Base-by-base conservation (phyloP, 2,888 invertebrate species). In the Cecidostiba fungosa region DNA sequence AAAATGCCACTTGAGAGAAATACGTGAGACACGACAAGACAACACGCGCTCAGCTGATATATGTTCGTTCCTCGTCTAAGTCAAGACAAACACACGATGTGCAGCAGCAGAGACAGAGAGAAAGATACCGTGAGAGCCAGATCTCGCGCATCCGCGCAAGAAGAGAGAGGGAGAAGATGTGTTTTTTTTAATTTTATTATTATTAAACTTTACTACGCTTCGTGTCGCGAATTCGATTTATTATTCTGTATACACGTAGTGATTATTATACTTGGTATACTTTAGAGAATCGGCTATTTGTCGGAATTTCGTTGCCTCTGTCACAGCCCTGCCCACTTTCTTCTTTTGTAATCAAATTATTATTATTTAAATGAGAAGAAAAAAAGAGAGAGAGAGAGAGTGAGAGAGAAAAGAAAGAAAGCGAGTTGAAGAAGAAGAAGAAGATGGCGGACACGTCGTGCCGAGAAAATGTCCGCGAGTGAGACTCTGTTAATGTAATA, bases 401-500 rank as follows among this genome's bases (percentile, higher is more conserved):
- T 80, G n/a, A n/a, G n/a, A 50, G 16, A 6, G 16, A 47, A 3
- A 19, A 5, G n/a, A 19, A 4, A 59, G 23, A n/a, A 8, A 82
- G 54, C 23, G 87, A 89, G 87, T 80, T 72, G 86, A 85, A 79
- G 87, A 87, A 85, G 82, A 84, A 76, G 84, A 70, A 82, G 54
- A 82, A 83, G 80, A 83, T 87, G 80, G 84, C 87, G 83, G 82
- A 86, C 81, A 74, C n/a, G 47, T 70, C 23, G 82, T 69, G 69
- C 39, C n/a, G 72, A 86, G 74, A 86, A 82, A 87, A 87, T 83
- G 88, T 89, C 87, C 89, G 89, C 87, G 86, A 90, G 90, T 89
- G 89, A 90, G 90, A 91, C 90, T 90, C 90, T 85, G 79, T 86
- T 87, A 89, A 90, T 89, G 89, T 91, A 91, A 89, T 91, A 91